Conservation (phyloP, 2,113 vertebrate genomes). For the Mirza zaza region DNA sequence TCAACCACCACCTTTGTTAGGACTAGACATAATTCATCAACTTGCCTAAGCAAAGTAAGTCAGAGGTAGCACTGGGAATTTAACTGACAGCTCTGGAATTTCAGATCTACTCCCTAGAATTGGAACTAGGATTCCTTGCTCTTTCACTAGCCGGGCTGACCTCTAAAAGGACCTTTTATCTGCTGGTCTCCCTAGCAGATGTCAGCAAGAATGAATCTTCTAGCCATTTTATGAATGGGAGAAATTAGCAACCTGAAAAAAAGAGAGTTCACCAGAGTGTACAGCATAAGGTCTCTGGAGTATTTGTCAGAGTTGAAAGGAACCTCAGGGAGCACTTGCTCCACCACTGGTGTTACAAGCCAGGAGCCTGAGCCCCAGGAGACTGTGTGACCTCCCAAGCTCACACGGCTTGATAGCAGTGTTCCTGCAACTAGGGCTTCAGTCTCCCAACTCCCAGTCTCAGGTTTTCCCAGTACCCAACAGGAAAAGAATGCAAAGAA, state of each 20-base stretch:
- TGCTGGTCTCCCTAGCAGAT: neutral
- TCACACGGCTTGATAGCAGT: neutral
- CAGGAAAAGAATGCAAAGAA: neutral
- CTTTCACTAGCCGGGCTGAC: neutral
- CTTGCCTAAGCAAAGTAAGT: neutral
- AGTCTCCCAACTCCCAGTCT: neutral
- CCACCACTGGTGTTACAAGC: neutral
- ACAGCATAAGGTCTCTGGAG: neutral
- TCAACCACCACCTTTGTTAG: neutral
- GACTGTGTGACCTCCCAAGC: neutral
- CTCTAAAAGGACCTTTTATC: neutral
- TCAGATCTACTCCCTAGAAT: neutral
- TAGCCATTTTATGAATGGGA: neutral
- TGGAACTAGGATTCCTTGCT: neutral
- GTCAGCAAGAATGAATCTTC: neutral
- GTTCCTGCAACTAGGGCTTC: neutral
- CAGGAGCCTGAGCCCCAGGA: neutral
- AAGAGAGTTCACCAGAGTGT: neutral
- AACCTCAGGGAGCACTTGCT: neutral
- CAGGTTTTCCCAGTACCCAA: neutral
- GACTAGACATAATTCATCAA: slow-evolving; percentile 28
- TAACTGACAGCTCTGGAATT: neutral
- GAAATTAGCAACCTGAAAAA: neutral
- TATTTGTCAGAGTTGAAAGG: neutral
- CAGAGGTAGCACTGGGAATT: neutral